Conservation (phyloP, 1,140 invertebrate genomes). For the Zaprionus taronus region DNA sequence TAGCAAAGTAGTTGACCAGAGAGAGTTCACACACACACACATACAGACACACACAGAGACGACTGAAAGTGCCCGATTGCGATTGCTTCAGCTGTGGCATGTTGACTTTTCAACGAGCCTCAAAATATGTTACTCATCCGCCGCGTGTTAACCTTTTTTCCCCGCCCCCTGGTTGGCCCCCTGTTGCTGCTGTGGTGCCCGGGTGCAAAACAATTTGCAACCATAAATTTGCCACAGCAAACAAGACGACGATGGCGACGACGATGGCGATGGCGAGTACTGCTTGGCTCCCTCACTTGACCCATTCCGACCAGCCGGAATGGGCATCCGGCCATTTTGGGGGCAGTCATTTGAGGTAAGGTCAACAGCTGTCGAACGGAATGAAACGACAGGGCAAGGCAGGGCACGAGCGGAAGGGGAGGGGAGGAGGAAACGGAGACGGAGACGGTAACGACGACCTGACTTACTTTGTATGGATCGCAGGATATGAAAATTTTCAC, state of each 20-base stretch:
- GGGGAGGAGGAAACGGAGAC: neutral
- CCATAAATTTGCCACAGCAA: conserved; percentile 77
- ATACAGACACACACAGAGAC: neutral
- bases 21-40: neutral
- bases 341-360: conserved; percentile 66
- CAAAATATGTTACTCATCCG: conserved; percentile 76
- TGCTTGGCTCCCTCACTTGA: neutral
- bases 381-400: neutral
- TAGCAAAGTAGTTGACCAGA: conserved; percentile 61
- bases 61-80: neutral
- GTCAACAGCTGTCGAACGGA: conserved; percentile 77
- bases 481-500: conserved; percentile 83
- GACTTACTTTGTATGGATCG: conserved; percentile 75
- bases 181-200: conserved; percentile 23
- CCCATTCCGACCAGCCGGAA: neutral
- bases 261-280: too few relatives aligned
- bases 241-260: conserved; percentile 30
- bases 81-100: conserved; percentile 24
- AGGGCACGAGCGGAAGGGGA: neutral
- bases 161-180: neutral
- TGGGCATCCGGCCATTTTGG: conserved; percentile 26
- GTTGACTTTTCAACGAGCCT: conserved; percentile 73
- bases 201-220: conserved; percentile 83
- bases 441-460: conserved; percentile 28
- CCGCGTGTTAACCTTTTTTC: conserved; percentile 72